Evolutionary conservation across 2,888 invertebrate genomes (phyloP), one percentile per base, ranked within the genome.

Genomic region (Philhelius pedissequus): DNA sequence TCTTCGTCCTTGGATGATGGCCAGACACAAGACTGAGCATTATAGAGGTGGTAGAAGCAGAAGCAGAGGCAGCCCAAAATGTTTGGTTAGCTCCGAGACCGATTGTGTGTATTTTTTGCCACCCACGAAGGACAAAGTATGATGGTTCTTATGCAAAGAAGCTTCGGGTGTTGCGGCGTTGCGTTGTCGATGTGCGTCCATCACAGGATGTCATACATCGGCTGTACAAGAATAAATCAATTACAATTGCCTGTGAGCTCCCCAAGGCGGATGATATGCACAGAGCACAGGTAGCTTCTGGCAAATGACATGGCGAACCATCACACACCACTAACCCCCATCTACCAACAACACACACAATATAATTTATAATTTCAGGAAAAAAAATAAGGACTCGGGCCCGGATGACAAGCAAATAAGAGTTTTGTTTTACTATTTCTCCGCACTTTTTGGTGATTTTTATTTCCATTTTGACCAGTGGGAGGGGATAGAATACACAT

Each of bases 1-100:
- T 82, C 78, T 82, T 83, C 79, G 83, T 83, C 79, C 83, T 83
- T 83, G 83, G 70, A 58, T 75, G 40, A 45, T 58, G 74, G 83
- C 83, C 83, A 83, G 83, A 83, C 83, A 83, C 70, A 79, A 79
- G 69, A 74, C 30, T 25, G 83, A 40, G 48, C n/a, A 13, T n/a
- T n/a, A n/a, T n/a, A 40, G 60, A n/a, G 74, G 62, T 32, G 68
- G 73, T 48, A 45, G n/a, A 25, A 15, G 40, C 25, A 25, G 62
- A 25, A 62, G 73, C 54, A 45, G n/a, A 25, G 11, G 40, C 25
- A 25, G 25, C 40, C 25, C 13, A 43, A 60, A n/a, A 18, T 27
- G 56, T 66, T 66, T 76, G 70, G 58, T 66, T 64, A 35, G 52
- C 56, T 48, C 13, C 18, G 64, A 68, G 56, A 75, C 74, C 50